Evolutionary conservation across 2,888 invertebrate species (phyloP).

Genomic region (Cactoblastis cactorum): DNA sequence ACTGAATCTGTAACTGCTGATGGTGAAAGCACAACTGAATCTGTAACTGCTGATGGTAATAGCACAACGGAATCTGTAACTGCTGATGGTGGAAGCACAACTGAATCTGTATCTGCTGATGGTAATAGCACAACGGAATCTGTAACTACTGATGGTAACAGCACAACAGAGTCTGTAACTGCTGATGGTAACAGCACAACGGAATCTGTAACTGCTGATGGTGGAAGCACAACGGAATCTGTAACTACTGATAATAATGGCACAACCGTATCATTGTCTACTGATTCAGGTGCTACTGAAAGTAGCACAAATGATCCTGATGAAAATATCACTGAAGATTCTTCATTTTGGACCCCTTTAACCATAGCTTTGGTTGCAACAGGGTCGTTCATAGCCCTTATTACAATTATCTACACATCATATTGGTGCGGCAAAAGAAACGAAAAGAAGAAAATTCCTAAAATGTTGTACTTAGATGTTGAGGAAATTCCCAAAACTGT

Average conservation of each 20-base stretch:
- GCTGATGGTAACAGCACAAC: neutral
- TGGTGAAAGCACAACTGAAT: neutral
- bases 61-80: neutral
- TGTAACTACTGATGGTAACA: neutral
- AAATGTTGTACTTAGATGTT: constrained; percentile 20
- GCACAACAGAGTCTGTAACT: neutral
- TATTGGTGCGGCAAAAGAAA: constrained; percentile 36
- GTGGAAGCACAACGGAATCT: neutral
- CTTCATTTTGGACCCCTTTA: constrained; percentile 36
- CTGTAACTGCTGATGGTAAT: neutral
- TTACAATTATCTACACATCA: constrained; percentile 26
- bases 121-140: neutral
- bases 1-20: neutral
- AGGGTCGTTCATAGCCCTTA: constrained; percentile 26
- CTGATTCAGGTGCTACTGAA: neutral
- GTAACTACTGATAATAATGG: neutral
- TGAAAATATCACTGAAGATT: neutral
- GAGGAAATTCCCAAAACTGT: constrained; percentile 25
- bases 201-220: neutral
- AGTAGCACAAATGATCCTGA: neutral
- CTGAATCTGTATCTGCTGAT: neutral
- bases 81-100: neutral
- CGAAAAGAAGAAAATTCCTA: constrained; percentile 18
- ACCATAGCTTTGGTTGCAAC: constrained; percentile 33
- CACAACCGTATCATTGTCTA: neutral